A percentile compares a stretch with the other conserved stretches of the same genome.
phyloP scores from a whole-genome alignment of 2,797 vertebrate species.

The Xiphophorus birchmanni region DNA sequence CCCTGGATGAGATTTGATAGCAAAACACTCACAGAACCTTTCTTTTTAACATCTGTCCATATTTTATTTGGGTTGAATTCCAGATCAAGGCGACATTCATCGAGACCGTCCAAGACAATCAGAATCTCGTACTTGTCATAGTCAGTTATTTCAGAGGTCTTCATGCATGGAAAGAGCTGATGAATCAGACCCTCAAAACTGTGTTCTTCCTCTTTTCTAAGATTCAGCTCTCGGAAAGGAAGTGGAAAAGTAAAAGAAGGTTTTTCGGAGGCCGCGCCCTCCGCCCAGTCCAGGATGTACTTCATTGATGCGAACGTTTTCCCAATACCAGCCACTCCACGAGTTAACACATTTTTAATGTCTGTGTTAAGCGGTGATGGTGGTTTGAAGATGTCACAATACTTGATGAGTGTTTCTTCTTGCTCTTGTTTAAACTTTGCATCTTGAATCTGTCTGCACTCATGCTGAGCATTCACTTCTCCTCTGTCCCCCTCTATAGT shows the following conservation, averaged over 20 bases:
- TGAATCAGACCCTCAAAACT: conserved; percentile 32
- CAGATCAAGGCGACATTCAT: conserved; percentile 40
- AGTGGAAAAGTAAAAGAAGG: conserved; percentile 37
- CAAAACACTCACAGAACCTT: too few species aligned
- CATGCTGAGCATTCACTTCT: conserved; percentile 25
- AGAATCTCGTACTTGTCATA: conserved; percentile 29
- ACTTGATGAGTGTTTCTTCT: conserved; percentile 48
- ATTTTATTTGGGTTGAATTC: too few species aligned
- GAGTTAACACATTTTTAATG: conserved; percentile 43
- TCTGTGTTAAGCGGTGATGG: fast-evolving
- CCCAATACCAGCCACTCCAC: conserved; percentile 55
- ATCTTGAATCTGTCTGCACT: conserved; percentile 12
- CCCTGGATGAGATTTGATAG: too few species aligned
- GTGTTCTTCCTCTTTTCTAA: conserved; percentile 15
- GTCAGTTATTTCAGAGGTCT: conserved; percentile 33
- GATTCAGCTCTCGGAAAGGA: conserved; percentile 58
- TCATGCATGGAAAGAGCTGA: conserved; percentile 36
- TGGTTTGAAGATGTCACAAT: conserved; percentile 40
- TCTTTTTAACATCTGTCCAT: too few species aligned
- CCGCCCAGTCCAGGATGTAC: conserved; percentile 62
- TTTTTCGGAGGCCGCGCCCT: not conserved
- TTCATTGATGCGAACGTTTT: conserved; percentile 48
- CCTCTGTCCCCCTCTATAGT: conserved; percentile 48
- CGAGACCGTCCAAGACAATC: conserved; percentile 57
- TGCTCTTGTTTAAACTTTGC: conserved; percentile 41